phyloP scores from a whole-genome alignment of 2,888 invertebrate species.

The Volucella inflata region DNA sequence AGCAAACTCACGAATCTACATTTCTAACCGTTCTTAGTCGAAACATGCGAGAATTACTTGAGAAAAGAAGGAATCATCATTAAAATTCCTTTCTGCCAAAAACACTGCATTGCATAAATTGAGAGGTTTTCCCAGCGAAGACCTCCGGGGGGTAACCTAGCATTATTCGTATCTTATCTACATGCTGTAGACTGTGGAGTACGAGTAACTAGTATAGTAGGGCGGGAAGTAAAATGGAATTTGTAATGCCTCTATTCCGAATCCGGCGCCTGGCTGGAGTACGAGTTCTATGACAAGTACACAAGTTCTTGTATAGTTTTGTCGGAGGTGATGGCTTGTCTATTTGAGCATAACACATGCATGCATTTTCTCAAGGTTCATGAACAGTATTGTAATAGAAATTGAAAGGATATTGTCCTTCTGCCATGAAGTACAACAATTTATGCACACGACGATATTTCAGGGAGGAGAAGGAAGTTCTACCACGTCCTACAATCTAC shows the following conservation, averaged over 20 bases:
- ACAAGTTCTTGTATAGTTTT: conserved; percentile 50
- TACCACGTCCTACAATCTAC: no score
- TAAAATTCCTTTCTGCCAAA: conserved; percentile 65
- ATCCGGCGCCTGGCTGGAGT: neutral
- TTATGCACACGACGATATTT: conserved; percentile 10
- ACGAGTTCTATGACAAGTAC: no score
- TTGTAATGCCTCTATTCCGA: conserved; percentile 58
- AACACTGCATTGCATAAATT: conserved; percentile 68
- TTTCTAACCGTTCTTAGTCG: no score
- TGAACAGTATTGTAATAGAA: conserved; percentile 56
- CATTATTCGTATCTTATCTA: no score
- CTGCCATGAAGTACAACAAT: conserved; percentile 21
- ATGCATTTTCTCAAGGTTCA: conserved; percentile 55
- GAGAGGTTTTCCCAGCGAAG: conserved; percentile 35
- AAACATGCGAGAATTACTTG: conserved; percentile 13
- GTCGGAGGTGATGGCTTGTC: conserved; percentile 18
- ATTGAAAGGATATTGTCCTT: conserved; percentile 58
- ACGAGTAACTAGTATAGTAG: neutral
- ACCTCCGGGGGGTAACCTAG: no score
- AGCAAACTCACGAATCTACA: no score
- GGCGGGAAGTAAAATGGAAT: conserved; percentile 38
- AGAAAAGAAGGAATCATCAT: conserved; percentile 36
- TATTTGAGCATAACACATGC: conserved; percentile 10
- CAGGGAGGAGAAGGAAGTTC: neutral
- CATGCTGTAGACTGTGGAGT: no score